Evolutionary conservation across 2,797 vertebrate genomes (phyloP).

Genomic region (Pangasius sanitwongsei): DNA sequence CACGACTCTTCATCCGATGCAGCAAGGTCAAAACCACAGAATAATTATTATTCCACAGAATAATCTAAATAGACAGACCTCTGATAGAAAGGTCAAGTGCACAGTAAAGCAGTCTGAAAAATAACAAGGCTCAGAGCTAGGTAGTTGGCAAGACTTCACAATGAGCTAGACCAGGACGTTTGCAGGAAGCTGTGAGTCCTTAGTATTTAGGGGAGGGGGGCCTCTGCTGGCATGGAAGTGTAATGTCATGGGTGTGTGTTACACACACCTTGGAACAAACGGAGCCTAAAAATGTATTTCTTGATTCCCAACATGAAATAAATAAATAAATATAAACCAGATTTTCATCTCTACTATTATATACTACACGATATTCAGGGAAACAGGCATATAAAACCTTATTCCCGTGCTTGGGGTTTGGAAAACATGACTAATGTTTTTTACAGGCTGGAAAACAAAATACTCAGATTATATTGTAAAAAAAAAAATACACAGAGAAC

Average conservation of each 20-base stretch:
- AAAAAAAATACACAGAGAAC: neutral
- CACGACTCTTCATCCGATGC: neutral
- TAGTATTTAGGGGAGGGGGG: neutral
- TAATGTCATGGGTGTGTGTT: neutral
- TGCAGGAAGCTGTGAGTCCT: neutral
- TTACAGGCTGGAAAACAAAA: neutral
- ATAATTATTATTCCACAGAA: neutral
- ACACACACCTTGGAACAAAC: neutral
- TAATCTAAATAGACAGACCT: neutral
- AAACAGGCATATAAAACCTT: neutral
- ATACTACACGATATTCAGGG: neutral
- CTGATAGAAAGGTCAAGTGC: neutral
- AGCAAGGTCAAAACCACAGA: neutral
- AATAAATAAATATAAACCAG: too few species aligned
- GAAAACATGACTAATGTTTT: neutral
- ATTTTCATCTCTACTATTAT: neutral
- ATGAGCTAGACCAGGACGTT: neutral
- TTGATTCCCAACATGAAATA: neutral
- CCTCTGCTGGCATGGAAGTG: neutral
- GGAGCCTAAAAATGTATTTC: neutral
- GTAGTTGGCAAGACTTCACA: neutral
- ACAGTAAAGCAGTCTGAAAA: neutral
- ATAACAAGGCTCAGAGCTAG: neutral
- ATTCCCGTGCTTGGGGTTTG: neutral
- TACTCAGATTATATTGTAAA: neutral